Percentiles rank a stretch among this genome's conserved stretches.
Conservation (phyloP, 2,797 vertebrate species). For the Premnoplex brunnescens region DNA sequence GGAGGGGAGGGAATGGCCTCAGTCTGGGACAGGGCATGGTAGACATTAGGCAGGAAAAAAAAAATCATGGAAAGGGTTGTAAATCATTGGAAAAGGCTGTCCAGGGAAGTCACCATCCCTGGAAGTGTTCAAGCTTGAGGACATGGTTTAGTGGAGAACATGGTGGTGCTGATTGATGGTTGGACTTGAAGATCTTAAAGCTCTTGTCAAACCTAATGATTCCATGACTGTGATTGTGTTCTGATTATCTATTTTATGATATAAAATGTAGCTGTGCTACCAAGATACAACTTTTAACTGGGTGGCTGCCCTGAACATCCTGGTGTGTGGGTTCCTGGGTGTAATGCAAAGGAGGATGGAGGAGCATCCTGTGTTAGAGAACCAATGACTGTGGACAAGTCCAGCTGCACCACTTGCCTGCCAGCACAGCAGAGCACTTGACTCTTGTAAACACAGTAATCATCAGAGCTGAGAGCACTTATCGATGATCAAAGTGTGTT, state of each 20-base stretch:
- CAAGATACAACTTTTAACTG: too few species aligned
- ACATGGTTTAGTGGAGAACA: background rate
- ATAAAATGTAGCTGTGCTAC: too few species aligned
- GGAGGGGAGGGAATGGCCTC: background rate
- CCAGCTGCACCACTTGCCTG: background rate
- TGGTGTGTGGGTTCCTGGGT: too few species aligned
- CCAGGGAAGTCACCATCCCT: background rate
- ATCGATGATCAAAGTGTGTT: background rate
- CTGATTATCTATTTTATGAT: too few species aligned
- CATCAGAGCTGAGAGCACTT: background rate
- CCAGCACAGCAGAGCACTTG: background rate
- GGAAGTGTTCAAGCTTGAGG: background rate
- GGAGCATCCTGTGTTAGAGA: too few species aligned
- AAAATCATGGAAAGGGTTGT: background rate
- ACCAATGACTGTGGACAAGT: background rate
- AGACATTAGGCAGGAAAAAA: fast-evolving
- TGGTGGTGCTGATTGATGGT: background rate
- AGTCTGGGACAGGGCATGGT: fast-evolving
- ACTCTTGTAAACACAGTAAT: background rate
- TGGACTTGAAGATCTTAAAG: background rate
- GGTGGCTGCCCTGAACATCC: too few species aligned
- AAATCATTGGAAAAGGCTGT: background rate
- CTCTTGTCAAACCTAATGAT: background rate
- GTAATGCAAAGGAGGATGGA: too few species aligned
- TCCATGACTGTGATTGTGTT: too few species aligned